Percentiles rank a stretch among this genome's conserved stretches.
These are phyloP conservation scores for Pteromalus puparum DNA, from an alignment of 1,140 invertebrate genomes.

Conservation along the genomic window DNA sequence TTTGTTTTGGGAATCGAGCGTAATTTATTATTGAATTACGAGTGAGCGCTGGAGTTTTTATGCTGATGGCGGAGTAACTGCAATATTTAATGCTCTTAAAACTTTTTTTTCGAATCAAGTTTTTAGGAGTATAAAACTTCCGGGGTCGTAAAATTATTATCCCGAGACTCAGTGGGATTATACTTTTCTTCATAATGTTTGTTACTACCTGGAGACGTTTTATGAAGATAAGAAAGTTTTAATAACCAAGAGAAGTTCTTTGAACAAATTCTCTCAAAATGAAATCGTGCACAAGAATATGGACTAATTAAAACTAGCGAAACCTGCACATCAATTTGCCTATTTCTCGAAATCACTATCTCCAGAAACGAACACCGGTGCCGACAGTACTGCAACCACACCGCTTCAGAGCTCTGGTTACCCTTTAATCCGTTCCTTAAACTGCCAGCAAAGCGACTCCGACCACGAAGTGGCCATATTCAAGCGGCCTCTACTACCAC, in stretches of 20 bases:
- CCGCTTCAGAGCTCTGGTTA: neutral
- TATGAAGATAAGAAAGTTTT: neutral
- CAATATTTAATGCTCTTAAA: neutral
- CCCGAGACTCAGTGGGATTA: neutral
- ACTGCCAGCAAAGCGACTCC: constrained; percentile 19
- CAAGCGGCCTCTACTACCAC: neutral
- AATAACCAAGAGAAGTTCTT: neutral
- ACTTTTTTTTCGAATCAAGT: neutral
- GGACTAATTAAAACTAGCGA: too few relatives aligned
- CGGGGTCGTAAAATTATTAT: neutral
- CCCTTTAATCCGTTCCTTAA: constrained; percentile 48
- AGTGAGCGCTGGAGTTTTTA: neutral
- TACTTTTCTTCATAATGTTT: neutral
- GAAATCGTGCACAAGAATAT: too few relatives aligned
- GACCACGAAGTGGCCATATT: constrained; percentile 12
- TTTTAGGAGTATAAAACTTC: neutral
- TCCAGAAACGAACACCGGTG: neutral
- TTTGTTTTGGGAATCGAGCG: too few relatives aligned
- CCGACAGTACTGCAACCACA: neutral
- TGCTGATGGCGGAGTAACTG: neutral
- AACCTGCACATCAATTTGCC: too few relatives aligned
- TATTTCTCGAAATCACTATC: too few relatives aligned
- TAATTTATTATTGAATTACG: too few relatives aligned
- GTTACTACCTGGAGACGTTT: neutral
- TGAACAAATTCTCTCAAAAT: neutral